A percentile compares a stretch with the other conserved stretches of the same genome.
Evolutionary conservation across 2,888 invertebrate genomes (phyloP).

Genomic region (Orchestes rusci): DNA sequence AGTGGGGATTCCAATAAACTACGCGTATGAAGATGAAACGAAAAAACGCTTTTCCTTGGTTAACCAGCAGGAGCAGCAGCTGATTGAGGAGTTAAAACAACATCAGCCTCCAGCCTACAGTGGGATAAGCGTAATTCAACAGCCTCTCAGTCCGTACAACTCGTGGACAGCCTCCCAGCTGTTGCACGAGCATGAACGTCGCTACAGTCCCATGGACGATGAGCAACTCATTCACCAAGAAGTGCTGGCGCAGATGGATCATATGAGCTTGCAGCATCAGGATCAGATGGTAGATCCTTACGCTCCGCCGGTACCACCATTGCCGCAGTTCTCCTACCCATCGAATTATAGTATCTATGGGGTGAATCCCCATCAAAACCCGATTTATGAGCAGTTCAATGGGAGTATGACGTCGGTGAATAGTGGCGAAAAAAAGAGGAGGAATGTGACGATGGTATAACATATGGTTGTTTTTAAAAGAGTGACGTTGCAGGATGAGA

Average conservation of each 20-base stretch:
- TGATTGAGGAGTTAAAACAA: constrained; percentile 44
- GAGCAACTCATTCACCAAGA: constrained; percentile 36
- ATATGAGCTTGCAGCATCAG: constrained; percentile 40
- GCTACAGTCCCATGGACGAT: constrained; percentile 47
- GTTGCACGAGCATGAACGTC: constrained; percentile 51
- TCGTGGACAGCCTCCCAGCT: constrained; percentile 56
- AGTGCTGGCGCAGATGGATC: constrained; percentile 37
- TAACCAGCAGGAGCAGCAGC: constrained; percentile 44
- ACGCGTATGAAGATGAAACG: constrained; percentile 44
- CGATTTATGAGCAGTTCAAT: constrained; percentile 45
- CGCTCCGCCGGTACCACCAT: constrained; percentile 50
- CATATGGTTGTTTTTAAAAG: constrained; percentile 38
- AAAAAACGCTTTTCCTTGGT: constrained; percentile 47
- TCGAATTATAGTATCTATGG: constrained; percentile 44
- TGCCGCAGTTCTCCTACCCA: constrained; percentile 45
- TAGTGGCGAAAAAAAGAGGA: constrained; percentile 49
- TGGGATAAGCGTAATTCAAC: constrained; percentile 41
- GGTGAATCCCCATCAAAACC: constrained; percentile 39
- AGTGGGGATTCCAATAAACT: constrained; percentile 44
- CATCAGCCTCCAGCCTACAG: constrained; percentile 39
- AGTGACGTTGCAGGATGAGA: constrained; percentile 29
- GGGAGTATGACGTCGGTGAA: constrained; percentile 50
- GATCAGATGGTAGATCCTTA: constrained; percentile 39
- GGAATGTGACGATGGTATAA: constrained; percentile 57
- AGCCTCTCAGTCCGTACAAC: constrained; percentile 48